A percentile compares a stretch with the other conserved stretches of the same genome.
phyloP scores from a whole-genome alignment of 2,113 vertebrate genomes.

The Serilophus lunatus region DNA sequence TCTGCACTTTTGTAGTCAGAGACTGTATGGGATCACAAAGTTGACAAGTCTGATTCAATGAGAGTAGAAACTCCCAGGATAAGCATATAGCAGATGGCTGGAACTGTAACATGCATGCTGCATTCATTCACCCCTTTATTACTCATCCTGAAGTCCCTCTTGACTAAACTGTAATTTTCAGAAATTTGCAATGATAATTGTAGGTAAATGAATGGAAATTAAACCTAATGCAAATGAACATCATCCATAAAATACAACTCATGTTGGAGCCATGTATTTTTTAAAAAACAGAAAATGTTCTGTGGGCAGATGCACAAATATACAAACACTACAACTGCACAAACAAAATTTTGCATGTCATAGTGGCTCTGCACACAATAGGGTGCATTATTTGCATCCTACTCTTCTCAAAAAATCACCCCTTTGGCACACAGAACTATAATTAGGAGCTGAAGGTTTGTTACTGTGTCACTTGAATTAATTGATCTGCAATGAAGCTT shows the following conservation, averaged over 20 bases:
- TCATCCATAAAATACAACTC: slow-evolving; percentile 34
- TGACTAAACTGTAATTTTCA: slow-evolving; percentile 53
- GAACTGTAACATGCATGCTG: neutral
- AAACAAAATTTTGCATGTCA: neutral
- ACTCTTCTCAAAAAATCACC: neutral
- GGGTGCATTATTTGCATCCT: neutral
- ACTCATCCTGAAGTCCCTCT: slow-evolving; percentile 40
- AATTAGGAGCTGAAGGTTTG: slow-evolving; percentile 24
- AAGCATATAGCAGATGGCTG: slow-evolving; percentile 41
- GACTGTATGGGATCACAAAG: neutral
- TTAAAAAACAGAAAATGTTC: neutral
- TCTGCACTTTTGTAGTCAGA: neutral
- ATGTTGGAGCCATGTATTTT: neutral
- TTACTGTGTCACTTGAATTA: neutral
- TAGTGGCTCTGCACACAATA: neutral
- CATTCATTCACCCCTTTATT: slow-evolving; percentile 24
- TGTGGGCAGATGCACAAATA: neutral
- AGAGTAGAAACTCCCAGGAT: neutral
- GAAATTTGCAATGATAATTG: slow-evolving; percentile 50
- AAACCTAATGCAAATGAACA: slow-evolving; percentile 25
- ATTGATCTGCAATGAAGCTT: neutral
- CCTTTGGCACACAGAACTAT: neutral
- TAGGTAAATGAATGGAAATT: slow-evolving; percentile 30
- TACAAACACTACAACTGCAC: neutral
- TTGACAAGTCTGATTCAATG: neutral